phyloP scores from a whole-genome alignment of 2,113 vertebrate genomes.

The Malaclemys terrapin region DNA sequence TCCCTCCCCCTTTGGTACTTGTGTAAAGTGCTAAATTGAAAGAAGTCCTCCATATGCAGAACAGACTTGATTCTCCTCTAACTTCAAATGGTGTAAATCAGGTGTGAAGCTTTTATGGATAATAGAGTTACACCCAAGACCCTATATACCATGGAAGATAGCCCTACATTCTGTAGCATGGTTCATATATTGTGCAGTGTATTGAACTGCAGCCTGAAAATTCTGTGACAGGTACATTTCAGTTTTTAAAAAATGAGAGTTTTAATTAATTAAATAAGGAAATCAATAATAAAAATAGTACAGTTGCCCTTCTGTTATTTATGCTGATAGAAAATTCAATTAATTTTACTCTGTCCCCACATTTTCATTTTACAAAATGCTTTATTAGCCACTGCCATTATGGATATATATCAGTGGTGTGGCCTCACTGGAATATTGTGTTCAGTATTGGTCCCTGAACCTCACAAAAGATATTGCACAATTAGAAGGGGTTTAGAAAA shows the following conservation, averaged over 20 bases:
- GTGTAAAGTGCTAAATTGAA: neutral
- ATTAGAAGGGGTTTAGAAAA: neutral
- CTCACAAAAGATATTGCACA: neutral
- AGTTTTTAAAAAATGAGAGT: neutral
- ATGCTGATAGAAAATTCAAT: neutral
- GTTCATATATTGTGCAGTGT: neutral
- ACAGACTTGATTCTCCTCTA: neutral
- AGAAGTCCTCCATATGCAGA: neutral
- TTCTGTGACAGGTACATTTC: neutral
- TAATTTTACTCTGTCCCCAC: neutral
- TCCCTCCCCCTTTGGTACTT: neutral
- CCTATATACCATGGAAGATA: neutral
- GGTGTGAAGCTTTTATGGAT: neutral
- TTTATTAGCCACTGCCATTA: neutral
- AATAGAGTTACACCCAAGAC: neutral
- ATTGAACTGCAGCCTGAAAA: neutral
- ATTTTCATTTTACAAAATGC: neutral
- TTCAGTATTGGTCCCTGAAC: neutral
- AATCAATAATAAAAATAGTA: neutral
- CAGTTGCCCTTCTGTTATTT: neutral
- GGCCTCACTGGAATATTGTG: neutral
- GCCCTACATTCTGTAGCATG: neutral
- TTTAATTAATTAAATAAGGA: neutral
- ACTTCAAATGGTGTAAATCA: neutral
- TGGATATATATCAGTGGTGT: neutral